Base-by-base conservation (phyloP, 2,888 invertebrate genomes). In the Tetragnatha montana region DNA sequence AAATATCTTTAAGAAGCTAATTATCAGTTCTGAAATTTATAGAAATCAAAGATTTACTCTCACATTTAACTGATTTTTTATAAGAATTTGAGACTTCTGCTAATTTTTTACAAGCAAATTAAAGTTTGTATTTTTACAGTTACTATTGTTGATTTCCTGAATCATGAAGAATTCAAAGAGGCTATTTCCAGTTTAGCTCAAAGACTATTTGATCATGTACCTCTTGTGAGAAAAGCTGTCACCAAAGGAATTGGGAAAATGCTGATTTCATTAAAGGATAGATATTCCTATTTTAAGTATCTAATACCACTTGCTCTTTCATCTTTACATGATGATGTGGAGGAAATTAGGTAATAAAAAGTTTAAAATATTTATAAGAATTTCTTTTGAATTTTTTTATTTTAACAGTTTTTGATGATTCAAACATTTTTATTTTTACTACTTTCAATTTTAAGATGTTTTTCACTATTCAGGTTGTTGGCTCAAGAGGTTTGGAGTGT, bases 201-300 rank as follows among this genome's bases (percentile, higher is more conserved):
- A 92, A 95, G 97, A 92, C 93, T 98, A 6, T 98, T 98, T 94
- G 98, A 98, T 94, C 95, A 96, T 92, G 96, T 96, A 92, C 95
- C 96, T 0, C 94, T 95, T 88, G 98, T 98, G 0, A 95, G 98
- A 76, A 94, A 93, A 91, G 96, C 96, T 92, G 96, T 97, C 6
- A 96, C 96, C 0, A 94, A 95, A 92, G 96, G 97, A 92, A 96
- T 97, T 0, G 96, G 97, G 4, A 94, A 95, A 75, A 97, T 97
- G 97, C 94, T 98, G 93, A 93, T 96, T 49, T 95, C 95, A 85
- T 95, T 98, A 87, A 95, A 95, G 82, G 98, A 98, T 93, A 94
- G 98, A 92, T 98, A 98, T 93, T 98, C 98, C 0, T 98, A 96
- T 94, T 98, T 97, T 94, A 96, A 96, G 93, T 96, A 96, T 92